Base-by-base conservation (phyloP, 1,140 invertebrate genomes). In the Tetragnatha versicolor region DNA sequence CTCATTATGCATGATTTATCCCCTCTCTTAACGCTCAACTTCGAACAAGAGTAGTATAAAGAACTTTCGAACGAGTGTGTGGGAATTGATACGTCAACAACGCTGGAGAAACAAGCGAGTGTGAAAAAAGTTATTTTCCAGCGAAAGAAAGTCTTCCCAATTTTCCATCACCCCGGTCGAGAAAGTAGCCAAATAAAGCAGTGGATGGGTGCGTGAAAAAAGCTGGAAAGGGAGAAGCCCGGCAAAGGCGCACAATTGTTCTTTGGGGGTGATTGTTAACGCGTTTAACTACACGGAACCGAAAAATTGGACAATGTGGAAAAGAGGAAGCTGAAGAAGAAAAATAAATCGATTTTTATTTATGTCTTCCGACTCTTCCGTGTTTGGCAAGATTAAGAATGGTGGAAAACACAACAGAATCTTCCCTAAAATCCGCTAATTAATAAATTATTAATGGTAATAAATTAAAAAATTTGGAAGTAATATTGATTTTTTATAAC, bases 291-390 rank as follows among this genome's bases (percentile, higher is more conserved):
- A 51, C 45, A 68, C 65, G 65, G 65, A 68, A 68, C 45, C 17
- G 29, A 65, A 39, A 65, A 45, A 27, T 42, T 27, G 22, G 35
- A 39, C n/a, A n/a, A n/a, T n/a, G n/a, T n/a, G n/a, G n/a, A n/a
- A n/a, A n/a, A n/a, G n/a, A n/a, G n/a, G n/a, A n/a, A n/a, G n/a
- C n/a, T n/a, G n/a, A n/a, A n/a, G 20, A 25, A 20, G 37, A 25
- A 63, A 42, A 45, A 42, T n/a, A n/a, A 65, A 39, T 65, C 61
- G 61, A 65, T 65, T 65, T 42, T 42, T 27, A 6, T 65, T 65
- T 65, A 25, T 42, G 60, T n/a, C n/a, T n/a, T n/a, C n/a, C n/a
- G n/a, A n/a, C n/a, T n/a, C n/a, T n/a, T n/a, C n/a, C n/a, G n/a
- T n/a, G n/a, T n/a, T n/a, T n/a, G n/a, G n/a, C n/a, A n/a, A n/a